Conservation (phyloP, 1,140 invertebrate species). For the Fopius arisanus region DNA sequence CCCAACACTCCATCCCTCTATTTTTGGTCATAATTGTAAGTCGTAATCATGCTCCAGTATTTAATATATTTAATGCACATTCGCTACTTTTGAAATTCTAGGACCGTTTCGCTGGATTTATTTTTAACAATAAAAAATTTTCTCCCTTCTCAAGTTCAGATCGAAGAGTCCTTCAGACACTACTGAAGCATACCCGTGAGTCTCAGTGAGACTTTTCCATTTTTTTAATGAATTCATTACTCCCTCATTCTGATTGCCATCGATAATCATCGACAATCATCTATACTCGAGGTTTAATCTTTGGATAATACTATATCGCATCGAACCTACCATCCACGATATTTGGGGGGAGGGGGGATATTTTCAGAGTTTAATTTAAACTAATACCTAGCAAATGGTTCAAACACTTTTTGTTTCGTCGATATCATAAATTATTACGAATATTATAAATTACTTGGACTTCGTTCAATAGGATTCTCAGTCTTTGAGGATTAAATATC, state of each 20-base stretch:
- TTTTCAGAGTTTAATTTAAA: background rate
- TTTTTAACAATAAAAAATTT: background rate
- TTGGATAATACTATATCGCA: background rate
- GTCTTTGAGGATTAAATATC: constrained; percentile 44
- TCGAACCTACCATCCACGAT: background rate
- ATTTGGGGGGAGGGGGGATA: background rate
- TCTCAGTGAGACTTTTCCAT: background rate
- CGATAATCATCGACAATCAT: background rate
- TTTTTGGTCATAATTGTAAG: constrained; percentile 16
- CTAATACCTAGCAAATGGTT: background rate
- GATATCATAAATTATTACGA: constrained; percentile 16
- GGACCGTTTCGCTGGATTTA: constrained; percentile 14
- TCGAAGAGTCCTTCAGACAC: background rate
- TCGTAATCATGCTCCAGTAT: constrained; percentile 24
- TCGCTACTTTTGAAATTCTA: background rate
- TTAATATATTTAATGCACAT: background rate
- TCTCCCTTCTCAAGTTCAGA: background rate
- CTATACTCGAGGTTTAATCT: background rate
- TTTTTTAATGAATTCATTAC: background rate
- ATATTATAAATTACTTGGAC: constrained; percentile 5
- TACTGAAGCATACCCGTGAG: background rate
- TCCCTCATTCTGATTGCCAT: background rate
- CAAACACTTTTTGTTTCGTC: background rate
- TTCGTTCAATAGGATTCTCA: constrained; percentile 37
- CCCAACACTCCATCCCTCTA: background rate